phyloP scores from a whole-genome alignment of 2,113 vertebrate genomes.

The Mustela lutreola region DNA sequence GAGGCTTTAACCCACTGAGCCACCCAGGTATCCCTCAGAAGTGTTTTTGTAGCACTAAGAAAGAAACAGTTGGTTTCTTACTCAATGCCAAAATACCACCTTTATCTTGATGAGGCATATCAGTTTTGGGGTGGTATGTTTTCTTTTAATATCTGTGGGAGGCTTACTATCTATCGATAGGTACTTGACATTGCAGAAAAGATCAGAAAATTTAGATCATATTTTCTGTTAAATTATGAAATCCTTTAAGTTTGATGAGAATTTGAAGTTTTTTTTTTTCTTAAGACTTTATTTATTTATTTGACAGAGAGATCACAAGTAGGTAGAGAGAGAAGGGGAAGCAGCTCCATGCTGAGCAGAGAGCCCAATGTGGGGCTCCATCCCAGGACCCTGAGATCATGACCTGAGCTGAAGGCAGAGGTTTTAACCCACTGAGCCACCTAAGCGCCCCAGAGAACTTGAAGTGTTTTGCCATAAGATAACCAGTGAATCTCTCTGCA shows the following conservation, averaged over 20 bases:
- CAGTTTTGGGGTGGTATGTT: background rate
- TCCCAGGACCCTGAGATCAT: too few relatives aligned
- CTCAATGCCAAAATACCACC: background rate
- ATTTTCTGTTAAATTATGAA: background rate
- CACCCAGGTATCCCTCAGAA: too few relatives aligned
- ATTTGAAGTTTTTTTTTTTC: constrained; percentile 13
- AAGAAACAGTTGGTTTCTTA: background rate
- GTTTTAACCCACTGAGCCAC: too few relatives aligned
- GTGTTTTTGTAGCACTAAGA: background rate
- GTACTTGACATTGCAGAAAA: background rate
- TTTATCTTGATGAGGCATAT: background rate
- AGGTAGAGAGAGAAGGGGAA: too few relatives aligned
- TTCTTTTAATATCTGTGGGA: background rate
- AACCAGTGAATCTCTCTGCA: background rate
- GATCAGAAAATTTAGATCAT: constrained; percentile 32
- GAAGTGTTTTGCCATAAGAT: background rate
- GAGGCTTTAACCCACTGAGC: too few relatives aligned
- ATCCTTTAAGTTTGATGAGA: constrained; percentile 17
- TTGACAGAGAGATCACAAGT: too few relatives aligned
- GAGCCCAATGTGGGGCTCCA: too few relatives aligned
- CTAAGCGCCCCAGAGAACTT: background rate
- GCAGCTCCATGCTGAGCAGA: too few relatives aligned
- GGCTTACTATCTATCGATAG: background rate
- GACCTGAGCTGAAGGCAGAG: too few relatives aligned
- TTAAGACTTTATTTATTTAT: too few relatives aligned